Base-by-base conservation (phyloP, 53 echinoderm and acorn worm genomes). In the Pentamera pediparva region DNA sequence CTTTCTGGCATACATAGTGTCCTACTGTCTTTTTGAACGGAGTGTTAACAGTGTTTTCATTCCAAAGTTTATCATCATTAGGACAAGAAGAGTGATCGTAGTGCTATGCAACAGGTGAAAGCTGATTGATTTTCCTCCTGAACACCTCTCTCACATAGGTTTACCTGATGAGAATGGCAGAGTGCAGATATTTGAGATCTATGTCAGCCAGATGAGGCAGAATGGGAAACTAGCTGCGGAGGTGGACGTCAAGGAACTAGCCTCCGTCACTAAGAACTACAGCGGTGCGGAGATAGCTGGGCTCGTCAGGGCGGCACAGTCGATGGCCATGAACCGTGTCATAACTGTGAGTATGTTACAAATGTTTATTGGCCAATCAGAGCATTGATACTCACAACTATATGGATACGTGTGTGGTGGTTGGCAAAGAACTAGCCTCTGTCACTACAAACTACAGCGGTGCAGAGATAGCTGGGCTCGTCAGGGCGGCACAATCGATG, bases 201-300 rank as follows among this genome's bases (percentile, higher is more conserved):
- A 87, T 70, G 86, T 94, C 19, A 70, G 83, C 56, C 84, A 81
- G 64, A 94, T 94, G 90, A 75, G 85, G 35, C 78, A 90, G 15
- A 94, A 87, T 47, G 76, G 76, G 34, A 94, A 87, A 79, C 79
- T 94, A 32, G 61, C 62, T n/a, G 36, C 32, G 37, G 89, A 87
- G 59, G 95, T 94, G 8, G 59, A 82, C 36, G 56, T 84, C 1
- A 38, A 73, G 5, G 90, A 94, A 28, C 79, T 94, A n/a, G 90
- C 95, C 30, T 28, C 82, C 9, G 18, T 74, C 30, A 94, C 95
- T 5, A 94, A 94, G 80, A 94, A 94, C 59, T 94, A 83, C 81
- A 94, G 95, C 69, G 95, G 95, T 35, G 95, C 95, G 64, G 95
- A 94, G 70, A 94, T 94, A 62, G 95, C 87, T 47, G 95, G 95